phyloP scores from a whole-genome alignment of 2,113 vertebrate species.

The Chaetorhynchus papuensis region DNA sequence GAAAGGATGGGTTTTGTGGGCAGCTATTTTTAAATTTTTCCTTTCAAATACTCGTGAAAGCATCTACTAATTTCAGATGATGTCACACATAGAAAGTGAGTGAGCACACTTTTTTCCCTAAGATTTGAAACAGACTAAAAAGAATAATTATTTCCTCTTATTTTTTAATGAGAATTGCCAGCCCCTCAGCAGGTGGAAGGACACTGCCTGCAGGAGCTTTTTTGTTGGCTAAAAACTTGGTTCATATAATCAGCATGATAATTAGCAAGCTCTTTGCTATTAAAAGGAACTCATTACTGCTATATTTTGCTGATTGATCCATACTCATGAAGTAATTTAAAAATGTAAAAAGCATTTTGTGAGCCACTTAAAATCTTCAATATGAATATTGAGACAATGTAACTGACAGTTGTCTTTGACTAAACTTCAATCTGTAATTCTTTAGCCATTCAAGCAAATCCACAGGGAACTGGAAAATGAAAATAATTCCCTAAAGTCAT shows the following conservation, averaged over 20 bases:
- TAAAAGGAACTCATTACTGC: conserved; percentile 69
- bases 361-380: conserved; percentile 38
- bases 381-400: conserved; percentile 4
- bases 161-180: conserved; percentile 63
- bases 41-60: background rate
- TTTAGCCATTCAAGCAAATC: background rate
- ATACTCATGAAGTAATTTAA: conserved; percentile 54
- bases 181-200: conserved; percentile 58
- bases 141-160: conserved; percentile 31
- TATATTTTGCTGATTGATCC: conserved; percentile 65
- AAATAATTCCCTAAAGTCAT: background rate
- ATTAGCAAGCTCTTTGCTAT: conserved; percentile 64
- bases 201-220: conserved; percentile 56
- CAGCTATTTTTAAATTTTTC: background rate
- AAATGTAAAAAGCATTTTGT: conserved; percentile 34
- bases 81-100: background rate
- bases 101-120: background rate
- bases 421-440: background rate
- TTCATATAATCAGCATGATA: conserved; percentile 63
- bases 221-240: conserved; percentile 56
- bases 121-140: background rate
- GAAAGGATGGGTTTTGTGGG: background rate
- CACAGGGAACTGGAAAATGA: background rate
- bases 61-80: background rate
- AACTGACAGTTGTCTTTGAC: background rate